Evolutionary conservation across 92 coral and sea anemone genomes (phyloP), one percentile per base, ranked within the genome.

Genomic region (Porites rus): DNA sequence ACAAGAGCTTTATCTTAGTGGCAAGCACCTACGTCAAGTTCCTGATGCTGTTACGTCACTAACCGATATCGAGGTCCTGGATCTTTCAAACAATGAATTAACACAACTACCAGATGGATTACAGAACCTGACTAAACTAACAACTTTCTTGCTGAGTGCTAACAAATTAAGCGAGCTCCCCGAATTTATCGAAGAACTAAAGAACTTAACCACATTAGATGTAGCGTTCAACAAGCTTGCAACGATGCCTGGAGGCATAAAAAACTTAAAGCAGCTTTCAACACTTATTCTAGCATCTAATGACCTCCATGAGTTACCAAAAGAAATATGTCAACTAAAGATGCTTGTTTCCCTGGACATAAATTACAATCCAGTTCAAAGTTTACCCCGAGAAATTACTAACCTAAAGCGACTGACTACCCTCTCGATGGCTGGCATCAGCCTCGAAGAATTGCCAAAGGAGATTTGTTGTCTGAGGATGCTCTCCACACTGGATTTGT

Each of bases 401-500:
- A 59, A 54, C 25, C 51, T 75, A 13, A 25, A 58, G 62, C 20
- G 0, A 50, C 63, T 75, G 1, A 11, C 46, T 51, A 53, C 64
- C 13, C 20, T 75, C 8, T 31, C 13, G 38, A 53, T 75, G n/a
- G 79, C 46, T 20, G 28, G 18, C 7, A 75, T 11, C 21, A 75
- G 0, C 50, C 43, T 54, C 11, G 24, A 10, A 8, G 79, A 75
- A 75, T 59, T 75, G 22, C 79, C 79, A 12, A 59, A 54, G 2
- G 54, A 14, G 21, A 13, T 75, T 21, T 53, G 79, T 53, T 65
- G 24, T 60, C 54, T 75, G 21, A 75, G 22, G 79, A 75, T 1
- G 79, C 65, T 75, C 6, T 18, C 11, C 79, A 54, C 13, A 20
- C 79, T 75, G 13, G 79, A 75, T 61, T 20, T 75, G 11, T 75